A percentile compares a stretch with the other conserved stretches of the same genome.
phyloP scores from a whole-genome alignment of 2,888 invertebrate species.

The Epinotia bilunana region DNA sequence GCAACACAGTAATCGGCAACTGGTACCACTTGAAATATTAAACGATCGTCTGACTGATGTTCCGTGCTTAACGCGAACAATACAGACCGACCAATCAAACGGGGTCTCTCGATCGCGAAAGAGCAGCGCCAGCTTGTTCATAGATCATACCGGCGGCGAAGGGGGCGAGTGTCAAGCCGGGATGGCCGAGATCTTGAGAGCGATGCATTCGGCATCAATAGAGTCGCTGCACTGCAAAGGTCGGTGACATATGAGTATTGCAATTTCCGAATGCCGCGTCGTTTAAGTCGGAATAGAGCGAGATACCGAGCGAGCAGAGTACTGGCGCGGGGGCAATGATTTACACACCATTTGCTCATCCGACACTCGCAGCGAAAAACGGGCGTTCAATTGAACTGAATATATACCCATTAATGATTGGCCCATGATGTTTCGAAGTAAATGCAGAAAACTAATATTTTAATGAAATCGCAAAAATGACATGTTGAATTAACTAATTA shows the following conservation, averaged over 20 bases:
- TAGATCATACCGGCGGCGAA: constrained; percentile 43
- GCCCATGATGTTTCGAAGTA: constrained; percentile 8
- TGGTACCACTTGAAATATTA: constrained; percentile 60
- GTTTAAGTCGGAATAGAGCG: constrained; percentile 55
- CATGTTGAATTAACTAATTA: neutral
- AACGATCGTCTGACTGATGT: constrained; percentile 57
- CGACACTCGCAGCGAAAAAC: constrained; percentile 39
- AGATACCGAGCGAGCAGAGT: constrained; percentile 35
- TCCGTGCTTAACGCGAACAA: constrained; percentile 48
- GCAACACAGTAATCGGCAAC: constrained; percentile 34
- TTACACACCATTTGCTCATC: constrained; percentile 42
- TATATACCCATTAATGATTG: constrained; percentile 29
- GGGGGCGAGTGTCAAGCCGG: constrained; percentile 56
- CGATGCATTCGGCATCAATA: constrained; percentile 70
- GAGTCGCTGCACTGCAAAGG: constrained; percentile 65
- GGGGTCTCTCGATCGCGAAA: constrained; percentile 53
- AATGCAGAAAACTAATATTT: neutral
- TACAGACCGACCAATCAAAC: constrained; percentile 55
- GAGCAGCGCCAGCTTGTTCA: constrained; percentile 46
- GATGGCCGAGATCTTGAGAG: constrained; percentile 58
- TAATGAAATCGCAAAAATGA: neutral
- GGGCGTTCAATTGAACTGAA: constrained; percentile 38
- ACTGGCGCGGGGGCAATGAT: constrained; percentile 39
- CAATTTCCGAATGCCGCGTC: constrained; percentile 76
- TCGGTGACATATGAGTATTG: constrained; percentile 78